These are phyloP conservation scores for Leucophenga montana DNA, from an alignment of 2,888 invertebrate species.

Conservation along the genomic window DNA sequence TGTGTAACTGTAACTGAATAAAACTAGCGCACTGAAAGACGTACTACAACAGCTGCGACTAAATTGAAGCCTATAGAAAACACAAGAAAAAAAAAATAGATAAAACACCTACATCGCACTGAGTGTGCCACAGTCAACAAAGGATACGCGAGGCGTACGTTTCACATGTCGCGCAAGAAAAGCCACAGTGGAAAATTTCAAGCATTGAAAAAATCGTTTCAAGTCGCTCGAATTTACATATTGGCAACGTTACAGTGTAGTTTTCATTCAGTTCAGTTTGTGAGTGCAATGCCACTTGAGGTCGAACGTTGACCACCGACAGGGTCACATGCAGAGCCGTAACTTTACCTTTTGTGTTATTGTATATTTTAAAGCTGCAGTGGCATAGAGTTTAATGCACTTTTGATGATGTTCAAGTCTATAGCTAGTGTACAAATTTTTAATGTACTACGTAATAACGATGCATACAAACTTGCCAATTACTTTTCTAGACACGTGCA, in stretches of 20 bases:
- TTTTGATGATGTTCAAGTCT: neutral
- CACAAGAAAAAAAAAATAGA: slow-evolving; percentile 56
- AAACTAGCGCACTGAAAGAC: slow-evolving; percentile 29
- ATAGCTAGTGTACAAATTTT: too few species aligned
- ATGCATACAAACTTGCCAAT: too few species aligned
- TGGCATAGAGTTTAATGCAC: slow-evolving; percentile 44
- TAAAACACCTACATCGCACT: slow-evolving; percentile 66
- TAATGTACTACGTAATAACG: too few species aligned
- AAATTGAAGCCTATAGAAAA: slow-evolving; percentile 12
- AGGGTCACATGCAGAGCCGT: slow-evolving; percentile 39
- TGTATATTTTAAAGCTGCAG: neutral
- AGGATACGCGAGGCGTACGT: slow-evolving; percentile 59
- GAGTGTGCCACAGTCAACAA: slow-evolving; percentile 66
- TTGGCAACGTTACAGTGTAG: slow-evolving; percentile 34
- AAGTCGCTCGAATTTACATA: too few species aligned
- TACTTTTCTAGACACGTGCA: too few species aligned
- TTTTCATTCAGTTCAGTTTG: slow-evolving; percentile 14
- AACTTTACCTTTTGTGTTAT: slow-evolving; percentile 13
- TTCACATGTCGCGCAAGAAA: slow-evolving; percentile 24
- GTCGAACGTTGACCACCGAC: slow-evolving; percentile 43
- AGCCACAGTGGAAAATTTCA: slow-evolving; percentile 17
- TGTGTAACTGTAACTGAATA: slow-evolving; percentile 52
- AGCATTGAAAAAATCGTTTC: neutral
- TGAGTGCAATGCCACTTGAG: slow-evolving; percentile 25
- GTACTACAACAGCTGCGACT: neutral